Conservation (phyloP, 2,888 invertebrate species). For the Dastarcus helophoroides region DNA sequence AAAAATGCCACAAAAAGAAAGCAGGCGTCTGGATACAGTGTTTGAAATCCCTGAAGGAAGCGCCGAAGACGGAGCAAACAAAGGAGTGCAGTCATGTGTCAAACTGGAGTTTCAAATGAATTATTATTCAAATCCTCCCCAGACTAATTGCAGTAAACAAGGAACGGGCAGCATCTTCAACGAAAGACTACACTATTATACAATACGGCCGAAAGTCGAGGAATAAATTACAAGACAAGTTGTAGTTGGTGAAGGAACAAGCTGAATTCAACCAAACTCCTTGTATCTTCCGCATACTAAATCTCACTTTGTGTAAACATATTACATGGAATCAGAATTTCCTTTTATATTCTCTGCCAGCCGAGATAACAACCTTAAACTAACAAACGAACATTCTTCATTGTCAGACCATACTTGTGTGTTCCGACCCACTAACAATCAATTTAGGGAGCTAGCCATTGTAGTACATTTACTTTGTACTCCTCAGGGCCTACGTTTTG, state of each 20-base stretch:
- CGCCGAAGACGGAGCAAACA: constrained; percentile 11
- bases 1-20: too few species aligned
- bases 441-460: too few species aligned
- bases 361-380: too few species aligned
- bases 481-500: too few species aligned
- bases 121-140: constrained; percentile 32
- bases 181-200: constrained; percentile 11
- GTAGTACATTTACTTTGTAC: too few species aligned
- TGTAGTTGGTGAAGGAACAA: constrained; percentile 12
- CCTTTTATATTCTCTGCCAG: background rate
- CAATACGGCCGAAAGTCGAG: constrained; percentile 27
- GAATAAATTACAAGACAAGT: constrained; percentile 32
- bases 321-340: constrained; percentile 30
- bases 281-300: constrained; percentile 30
- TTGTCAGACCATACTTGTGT: too few species aligned
- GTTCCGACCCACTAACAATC: too few species aligned
- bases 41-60: too few species aligned
- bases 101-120: constrained; percentile 29
- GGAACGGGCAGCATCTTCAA: constrained; percentile 28
- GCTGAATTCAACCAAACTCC: constrained; percentile 20
- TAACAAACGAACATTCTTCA: too few species aligned
- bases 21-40: too few species aligned
- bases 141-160: constrained; percentile 34
- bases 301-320: constrained; percentile 35
- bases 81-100: constrained; percentile 26